Conservation (phyloP, 2,888 invertebrate genomes). For the Hydroisotoma schaefferi region DNA sequence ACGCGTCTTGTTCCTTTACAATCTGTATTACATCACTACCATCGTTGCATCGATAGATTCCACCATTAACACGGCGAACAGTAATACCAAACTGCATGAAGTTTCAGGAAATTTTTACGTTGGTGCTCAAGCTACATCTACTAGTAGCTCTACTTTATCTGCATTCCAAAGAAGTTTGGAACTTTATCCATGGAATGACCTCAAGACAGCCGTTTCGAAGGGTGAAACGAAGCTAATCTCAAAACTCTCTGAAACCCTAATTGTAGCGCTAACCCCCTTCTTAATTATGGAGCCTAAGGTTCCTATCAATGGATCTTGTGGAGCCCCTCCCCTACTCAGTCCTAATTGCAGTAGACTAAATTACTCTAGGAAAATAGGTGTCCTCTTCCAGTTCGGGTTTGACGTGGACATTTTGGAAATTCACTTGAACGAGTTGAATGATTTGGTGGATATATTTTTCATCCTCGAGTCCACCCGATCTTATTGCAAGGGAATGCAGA, state of each 20-base stretch:
- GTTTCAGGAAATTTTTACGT: too few species aligned
- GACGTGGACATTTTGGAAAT: slow-evolving; percentile 32
- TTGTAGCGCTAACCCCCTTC: neutral
- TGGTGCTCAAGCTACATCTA: too few species aligned
- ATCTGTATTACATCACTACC: too few species aligned
- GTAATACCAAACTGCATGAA: too few species aligned
- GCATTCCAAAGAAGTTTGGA: too few species aligned
- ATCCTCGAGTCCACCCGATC: slow-evolving; percentile 18
- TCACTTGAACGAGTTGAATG: slow-evolving; percentile 28
- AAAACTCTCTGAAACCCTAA: neutral
- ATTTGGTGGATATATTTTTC: slow-evolving; percentile 31
- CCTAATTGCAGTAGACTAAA: neutral
- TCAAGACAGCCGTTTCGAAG: too few species aligned
- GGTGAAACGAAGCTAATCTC: too few species aligned
- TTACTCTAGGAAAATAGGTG: slow-evolving; percentile 16
- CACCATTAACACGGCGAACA: too few species aligned
- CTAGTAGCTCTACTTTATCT: too few species aligned
- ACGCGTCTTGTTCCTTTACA: too few species aligned
- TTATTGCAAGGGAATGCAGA: slow-evolving; percentile 15
- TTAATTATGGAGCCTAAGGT: neutral
- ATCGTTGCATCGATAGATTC: too few species aligned
- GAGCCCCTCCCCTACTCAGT: neutral
- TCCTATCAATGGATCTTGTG: neutral
- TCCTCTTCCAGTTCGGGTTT: slow-evolving; percentile 29
- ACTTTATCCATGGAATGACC: too few species aligned